Percentiles rank a stretch among this genome's conserved stretches.
phyloP scores from a whole-genome alignment of 2,113 vertebrate genomes.

The Ariopsis seemanni region DNA sequence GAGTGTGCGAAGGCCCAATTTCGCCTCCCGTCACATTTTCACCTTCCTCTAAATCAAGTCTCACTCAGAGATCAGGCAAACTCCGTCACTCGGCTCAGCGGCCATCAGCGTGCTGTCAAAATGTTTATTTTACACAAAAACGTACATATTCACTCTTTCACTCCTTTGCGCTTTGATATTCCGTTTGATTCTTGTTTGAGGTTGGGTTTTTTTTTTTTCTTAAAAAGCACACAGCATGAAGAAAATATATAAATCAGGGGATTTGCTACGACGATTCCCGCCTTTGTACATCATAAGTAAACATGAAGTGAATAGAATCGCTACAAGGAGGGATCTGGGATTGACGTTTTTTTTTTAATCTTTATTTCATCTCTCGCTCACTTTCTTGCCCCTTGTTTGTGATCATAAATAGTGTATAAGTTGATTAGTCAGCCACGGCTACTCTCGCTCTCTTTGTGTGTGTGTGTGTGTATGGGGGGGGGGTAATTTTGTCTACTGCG shows the following conservation, averaged over 20 bases:
- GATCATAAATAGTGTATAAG: slow-evolving; percentile 77
- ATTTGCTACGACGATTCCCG: slow-evolving; percentile 70
- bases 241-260: slow-evolving; percentile 65
- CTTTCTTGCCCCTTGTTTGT: slow-evolving; percentile 62
- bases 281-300: slow-evolving; percentile 75
- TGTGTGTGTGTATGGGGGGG: not conserved
- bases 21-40: slow-evolving; percentile 56
- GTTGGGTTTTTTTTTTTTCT: not conserved
- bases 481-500: not conserved
- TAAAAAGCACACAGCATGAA: slow-evolving; percentile 45
- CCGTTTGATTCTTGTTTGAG: slow-evolving; percentile 70
- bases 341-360: slow-evolving; percentile 67
- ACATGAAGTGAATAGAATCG: slow-evolving; percentile 62
- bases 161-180: slow-evolving; percentile 69
- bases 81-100: slow-evolving; percentile 11
- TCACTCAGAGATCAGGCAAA: slow-evolving; percentile 3
- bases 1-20: slow-evolving; percentile 58
- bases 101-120: slow-evolving; percentile 58
- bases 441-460: slow-evolving; percentile 9
- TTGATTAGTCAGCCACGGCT: slow-evolving; percentile 70
- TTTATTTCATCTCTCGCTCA: slow-evolving; percentile 60
- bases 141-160: slow-evolving; percentile 37
- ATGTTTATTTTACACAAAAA: slow-evolving; percentile 65
- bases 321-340: slow-evolving; percentile 66
- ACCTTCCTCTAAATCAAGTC: slow-evolving; percentile 48